Evolutionary conservation across 2,113 vertebrate genomes (phyloP), one percentile per base, ranked within the genome.

Genomic region (Anas platyrhynchos): DNA sequence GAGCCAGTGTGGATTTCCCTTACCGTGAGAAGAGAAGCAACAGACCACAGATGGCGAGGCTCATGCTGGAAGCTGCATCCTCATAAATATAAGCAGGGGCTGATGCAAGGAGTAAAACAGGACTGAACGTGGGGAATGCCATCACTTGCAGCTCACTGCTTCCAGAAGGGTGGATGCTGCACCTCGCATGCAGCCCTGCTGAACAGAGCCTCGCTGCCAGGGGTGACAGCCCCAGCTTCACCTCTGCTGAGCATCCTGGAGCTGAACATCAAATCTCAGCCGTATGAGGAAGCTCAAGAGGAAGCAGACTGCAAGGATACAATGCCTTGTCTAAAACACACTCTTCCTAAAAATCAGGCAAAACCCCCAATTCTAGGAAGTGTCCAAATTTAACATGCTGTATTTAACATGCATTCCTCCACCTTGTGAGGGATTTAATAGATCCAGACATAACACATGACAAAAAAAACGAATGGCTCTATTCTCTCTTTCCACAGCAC

Each of bases 241-340:
- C 83, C 66, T 93, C 56, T 34, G 78, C 91, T 69, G 69, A 94
- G 41, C 77, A 59, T n/a, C 83, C 66, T 80, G 89, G 63, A 93
- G 50, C 61, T 5, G 14, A 22, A 18, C 18, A 1, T 11, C 8
- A 4, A 9, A 79, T 59, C 77, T 66, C 71, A 89, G 88, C 75
- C 7, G 0, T 13, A 86, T 81, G 66, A 88, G 48, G 4, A 18
- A 89, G 61, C 1, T 11, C 93, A 88, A 92, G 88, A 68, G 55
- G 50, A 85, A 34, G 36, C 62, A 1, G 0, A 55, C 25, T 7
- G 12, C 81, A 77, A 29, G 13, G 56, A 20, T 3, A 75, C 1
- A 83, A 91, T 88, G 36, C 44, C 68, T 54, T 26, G 27, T 69
- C 82, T 77, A 88, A 88, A 91, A 61, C 18, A 36, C 75, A 84